Evolutionary conservation across 2,888 invertebrate genomes (phyloP).

Genomic region (Pachydiplax longipennis): DNA sequence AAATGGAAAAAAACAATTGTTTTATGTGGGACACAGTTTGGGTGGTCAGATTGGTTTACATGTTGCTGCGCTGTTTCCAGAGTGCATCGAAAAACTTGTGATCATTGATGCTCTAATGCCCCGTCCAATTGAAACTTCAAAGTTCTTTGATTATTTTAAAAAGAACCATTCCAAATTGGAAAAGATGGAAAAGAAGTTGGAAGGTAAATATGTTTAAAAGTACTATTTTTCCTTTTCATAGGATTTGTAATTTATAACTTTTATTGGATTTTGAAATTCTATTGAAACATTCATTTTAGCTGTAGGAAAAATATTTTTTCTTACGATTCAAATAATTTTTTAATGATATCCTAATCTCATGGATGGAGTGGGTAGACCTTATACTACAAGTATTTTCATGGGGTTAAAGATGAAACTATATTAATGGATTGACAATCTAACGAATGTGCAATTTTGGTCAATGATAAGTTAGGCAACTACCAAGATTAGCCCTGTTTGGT

Average conservation of each 20-base stretch:
- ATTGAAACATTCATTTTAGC: too few relatives aligned
- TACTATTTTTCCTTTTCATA: neutral
- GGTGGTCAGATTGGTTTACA: conserved; percentile 64
- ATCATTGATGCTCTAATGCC: neutral
- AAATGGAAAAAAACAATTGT: conserved; percentile 64
- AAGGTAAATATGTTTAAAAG: neutral
- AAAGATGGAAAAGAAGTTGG: neutral
- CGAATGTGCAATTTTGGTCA: too few relatives aligned
- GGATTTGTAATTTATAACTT: neutral
- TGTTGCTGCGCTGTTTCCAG: conserved; percentile 61
- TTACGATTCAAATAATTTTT: too few relatives aligned
- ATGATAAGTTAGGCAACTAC: too few relatives aligned
- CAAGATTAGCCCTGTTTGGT: too few relatives aligned
- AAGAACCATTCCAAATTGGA: neutral
- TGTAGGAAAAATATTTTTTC: too few relatives aligned
- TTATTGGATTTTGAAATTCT: neutral
- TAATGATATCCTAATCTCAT: too few relatives aligned
- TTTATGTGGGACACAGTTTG: conserved; percentile 71
- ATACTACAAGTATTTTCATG: too few relatives aligned
- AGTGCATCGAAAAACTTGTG: conserved; percentile 2
- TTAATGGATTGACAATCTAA: too few relatives aligned
- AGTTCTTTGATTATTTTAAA: neutral
- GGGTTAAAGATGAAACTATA: too few relatives aligned
- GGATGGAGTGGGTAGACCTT: too few relatives aligned
- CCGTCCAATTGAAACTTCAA: neutral